Evolutionary conservation across 2,797 vertebrate genomes (phyloP).

Genomic region (Diplodus puntazzo): DNA sequence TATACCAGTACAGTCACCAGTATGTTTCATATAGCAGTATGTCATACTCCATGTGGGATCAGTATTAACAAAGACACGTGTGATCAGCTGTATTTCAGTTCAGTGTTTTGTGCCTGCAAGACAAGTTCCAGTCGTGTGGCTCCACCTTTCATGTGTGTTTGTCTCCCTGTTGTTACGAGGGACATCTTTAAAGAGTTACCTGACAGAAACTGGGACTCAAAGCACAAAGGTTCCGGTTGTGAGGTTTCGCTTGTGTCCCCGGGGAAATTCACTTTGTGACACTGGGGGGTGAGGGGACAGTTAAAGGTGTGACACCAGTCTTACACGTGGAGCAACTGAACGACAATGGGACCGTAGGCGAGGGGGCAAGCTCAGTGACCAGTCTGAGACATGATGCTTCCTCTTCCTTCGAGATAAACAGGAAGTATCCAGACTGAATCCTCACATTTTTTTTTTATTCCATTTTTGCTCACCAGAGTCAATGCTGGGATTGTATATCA

Average conservation of each 20-base stretch:
- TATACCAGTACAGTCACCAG: slow-evolving; percentile 69
- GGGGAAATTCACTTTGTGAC: slow-evolving; percentile 44
- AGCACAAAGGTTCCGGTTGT: slow-evolving; percentile 64
- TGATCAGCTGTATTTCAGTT: slow-evolving; percentile 63
- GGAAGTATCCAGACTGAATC: slow-evolving; percentile 27
- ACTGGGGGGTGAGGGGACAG: slow-evolving; percentile 34
- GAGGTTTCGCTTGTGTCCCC: slow-evolving; percentile 40
- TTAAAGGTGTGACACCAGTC: slow-evolving; percentile 34
- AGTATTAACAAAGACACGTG: slow-evolving; percentile 67
- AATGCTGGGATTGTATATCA: slow-evolving; percentile 58
- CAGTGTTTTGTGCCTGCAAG: slow-evolving; percentile 62
- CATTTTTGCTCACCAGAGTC: slow-evolving; percentile 36
- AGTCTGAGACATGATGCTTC: slow-evolving; percentile 34
- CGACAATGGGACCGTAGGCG: background rate
- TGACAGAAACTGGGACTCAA: slow-evolving; percentile 43
- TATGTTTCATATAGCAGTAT: slow-evolving; percentile 65
- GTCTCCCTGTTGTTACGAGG: slow-evolving; percentile 48
- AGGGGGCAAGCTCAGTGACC: slow-evolving; percentile 26
- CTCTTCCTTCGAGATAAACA: slow-evolving; percentile 6
- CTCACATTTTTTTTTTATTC: background rate
- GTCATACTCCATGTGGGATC: slow-evolving; percentile 67
- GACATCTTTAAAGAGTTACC: slow-evolving; percentile 53
- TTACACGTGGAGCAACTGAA: slow-evolving; percentile 24
- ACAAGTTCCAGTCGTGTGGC: slow-evolving; percentile 67
- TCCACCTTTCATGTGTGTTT: slow-evolving; percentile 58